These are phyloP conservation scores for Microchirus variegatus DNA, from an alignment of 2,797 vertebrate species.

Conservation along the genomic window DNA sequence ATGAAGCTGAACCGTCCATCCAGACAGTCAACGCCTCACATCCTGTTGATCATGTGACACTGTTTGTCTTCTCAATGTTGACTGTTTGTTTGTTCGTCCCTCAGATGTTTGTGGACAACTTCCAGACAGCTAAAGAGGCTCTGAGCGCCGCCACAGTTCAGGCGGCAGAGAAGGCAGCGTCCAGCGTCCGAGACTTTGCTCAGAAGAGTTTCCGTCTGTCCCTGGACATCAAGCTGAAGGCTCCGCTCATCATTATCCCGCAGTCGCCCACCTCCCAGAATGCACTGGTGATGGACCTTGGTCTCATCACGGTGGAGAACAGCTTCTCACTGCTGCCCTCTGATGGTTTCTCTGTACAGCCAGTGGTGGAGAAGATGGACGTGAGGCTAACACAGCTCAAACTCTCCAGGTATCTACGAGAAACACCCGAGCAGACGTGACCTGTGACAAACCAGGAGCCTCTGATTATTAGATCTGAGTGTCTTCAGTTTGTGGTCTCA, in stretches of 20 bases:
- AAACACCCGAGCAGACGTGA: too few relatives aligned
- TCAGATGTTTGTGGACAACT: slow-evolving; percentile 71
- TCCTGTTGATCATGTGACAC: not conserved
- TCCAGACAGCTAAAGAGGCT: slow-evolving; percentile 88
- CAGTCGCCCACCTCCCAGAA: slow-evolving; percentile 88
- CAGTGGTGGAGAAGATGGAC: slow-evolving; percentile 89
- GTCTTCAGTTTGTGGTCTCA: too few relatives aligned
- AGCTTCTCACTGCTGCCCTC: slow-evolving; percentile 64
- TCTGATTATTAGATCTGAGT: too few relatives aligned
- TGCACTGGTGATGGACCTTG: slow-evolving; percentile 90
- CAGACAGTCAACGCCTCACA: slow-evolving; percentile 34
- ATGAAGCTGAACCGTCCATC: not conserved
- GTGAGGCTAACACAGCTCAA: slow-evolving; percentile 91
- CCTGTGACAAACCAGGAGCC: too few relatives aligned
- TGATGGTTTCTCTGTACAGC: slow-evolving; percentile 82
- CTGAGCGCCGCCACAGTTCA: slow-evolving; percentile 90
- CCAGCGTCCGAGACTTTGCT: slow-evolving; percentile 90
- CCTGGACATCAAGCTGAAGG: slow-evolving; percentile 89
- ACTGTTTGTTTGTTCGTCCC: slow-evolving; percentile 3
- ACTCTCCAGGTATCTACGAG: slow-evolving; percentile 84
- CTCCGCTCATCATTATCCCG: slow-evolving; percentile 91
- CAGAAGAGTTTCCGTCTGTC: slow-evolving; percentile 91
- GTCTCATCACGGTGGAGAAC: slow-evolving; percentile 89
- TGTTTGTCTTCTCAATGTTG: too few relatives aligned
- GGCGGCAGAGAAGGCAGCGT: slow-evolving; percentile 93